Evolutionary conservation across 37 sponge, comb jelly and placozoan genomes (phyloP).

Genomic region (Diacarnus erythraeanus): DNA sequence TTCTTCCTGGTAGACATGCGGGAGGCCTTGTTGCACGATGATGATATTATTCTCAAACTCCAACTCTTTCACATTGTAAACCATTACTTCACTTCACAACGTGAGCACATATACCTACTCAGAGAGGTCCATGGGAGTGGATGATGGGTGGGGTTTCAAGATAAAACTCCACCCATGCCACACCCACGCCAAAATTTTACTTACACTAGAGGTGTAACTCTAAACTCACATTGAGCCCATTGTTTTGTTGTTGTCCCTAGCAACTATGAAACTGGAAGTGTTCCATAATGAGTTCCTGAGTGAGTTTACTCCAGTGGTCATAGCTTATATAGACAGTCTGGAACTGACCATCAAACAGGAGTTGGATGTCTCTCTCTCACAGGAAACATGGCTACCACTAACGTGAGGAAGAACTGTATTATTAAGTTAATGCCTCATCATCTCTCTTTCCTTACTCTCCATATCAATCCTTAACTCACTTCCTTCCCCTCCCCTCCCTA

Average conservation of each 20-base stretch:
- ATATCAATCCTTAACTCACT: background rate
- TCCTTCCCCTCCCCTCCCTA: background rate
- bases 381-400: constrained; percentile 50
- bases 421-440: too few relatives aligned
- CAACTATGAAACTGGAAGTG: constrained; percentile 34
- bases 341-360: constrained; percentile 19
- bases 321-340: constrained; percentile 11
- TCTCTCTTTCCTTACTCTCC: too few relatives aligned
- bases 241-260: background rate
- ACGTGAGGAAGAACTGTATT: constrained; percentile 2
- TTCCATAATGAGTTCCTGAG: constrained; percentile 35
- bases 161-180: too few relatives aligned
- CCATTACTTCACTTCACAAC: constrained; percentile 53
- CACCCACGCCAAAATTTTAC: too few relatives aligned
- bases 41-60: constrained; percentile 35
- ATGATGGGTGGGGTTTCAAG: too few relatives aligned
- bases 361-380: constrained; percentile 1
- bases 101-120: constrained; percentile 12
- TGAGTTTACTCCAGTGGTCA: constrained; percentile 37
- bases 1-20: constrained; percentile 46
- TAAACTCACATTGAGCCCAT: too few relatives aligned
- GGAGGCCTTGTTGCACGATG: constrained; percentile 10
- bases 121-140: too few relatives aligned
- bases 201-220: too few relatives aligned
- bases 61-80: constrained; percentile 48